Evolutionary conservation across 2,113 vertebrate genomes (phyloP).

Genomic region (Tautogolabrus adspersus): DNA sequence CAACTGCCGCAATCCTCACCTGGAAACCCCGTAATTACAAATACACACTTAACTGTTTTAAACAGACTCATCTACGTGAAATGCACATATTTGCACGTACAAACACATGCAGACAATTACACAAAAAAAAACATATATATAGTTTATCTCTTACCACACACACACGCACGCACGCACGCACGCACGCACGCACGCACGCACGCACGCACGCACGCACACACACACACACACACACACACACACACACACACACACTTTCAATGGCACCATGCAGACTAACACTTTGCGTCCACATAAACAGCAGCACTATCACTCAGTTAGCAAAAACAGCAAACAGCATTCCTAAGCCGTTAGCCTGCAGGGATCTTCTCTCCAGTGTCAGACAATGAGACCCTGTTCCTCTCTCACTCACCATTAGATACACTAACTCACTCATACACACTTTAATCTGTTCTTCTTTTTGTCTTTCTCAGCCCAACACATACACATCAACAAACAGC

Average conservation of each 20-base stretch:
- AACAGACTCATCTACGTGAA: not conserved
- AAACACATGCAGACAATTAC: too few relatives aligned
- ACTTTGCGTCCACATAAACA: conserved; percentile 17
- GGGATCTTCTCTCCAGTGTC: conserved; percentile 40
- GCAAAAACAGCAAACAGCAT: conserved; percentile 58
- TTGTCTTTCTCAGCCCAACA: conserved; percentile 9
- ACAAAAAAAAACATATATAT: too few relatives aligned
- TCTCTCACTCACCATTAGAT: not conserved
- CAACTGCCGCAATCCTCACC: conserved; percentile 55
- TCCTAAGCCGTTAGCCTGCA: conserved; percentile 60
- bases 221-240: not conserved
- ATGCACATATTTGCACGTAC: not conserved
- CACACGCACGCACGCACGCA: too few relatives aligned
- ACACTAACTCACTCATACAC: not conserved
- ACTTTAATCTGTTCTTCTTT: not conserved
- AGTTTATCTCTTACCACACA: too few relatives aligned
- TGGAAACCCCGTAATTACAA: conserved; percentile 17
- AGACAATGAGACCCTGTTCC: conserved; percentile 72
- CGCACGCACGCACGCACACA: not conserved
- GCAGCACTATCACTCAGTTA: conserved; percentile 13
- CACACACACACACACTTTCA: not conserved
- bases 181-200: too few relatives aligned
- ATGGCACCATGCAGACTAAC: not conserved
- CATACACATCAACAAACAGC: not conserved
- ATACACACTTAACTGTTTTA: conserved; percentile 10